phyloP scores from a whole-genome alignment of 2,888 invertebrate genomes.

The Ctenicera cuprea region DNA sequence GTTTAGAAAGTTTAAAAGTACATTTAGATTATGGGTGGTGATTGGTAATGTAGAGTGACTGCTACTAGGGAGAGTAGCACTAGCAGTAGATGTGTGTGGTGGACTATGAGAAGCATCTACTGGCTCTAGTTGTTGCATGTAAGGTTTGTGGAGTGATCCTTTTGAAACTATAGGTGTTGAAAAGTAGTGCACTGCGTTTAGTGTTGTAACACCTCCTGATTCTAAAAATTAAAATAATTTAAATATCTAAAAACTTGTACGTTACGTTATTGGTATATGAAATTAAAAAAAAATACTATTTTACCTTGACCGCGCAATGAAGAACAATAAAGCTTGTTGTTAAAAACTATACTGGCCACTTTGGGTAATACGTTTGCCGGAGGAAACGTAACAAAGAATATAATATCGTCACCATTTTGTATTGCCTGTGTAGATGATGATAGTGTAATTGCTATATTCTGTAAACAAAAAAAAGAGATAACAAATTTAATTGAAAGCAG shows the following conservation, averaged over 20 bases:
- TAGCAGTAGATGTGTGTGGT: background rate
- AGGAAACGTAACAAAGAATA: slow-evolving; percentile 28
- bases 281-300: no score
- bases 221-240: background rate
- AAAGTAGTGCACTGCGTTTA: background rate
- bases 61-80: no score
- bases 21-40: no score
- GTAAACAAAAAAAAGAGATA: background rate
- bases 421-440: background rate
- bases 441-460: slow-evolving; percentile 30
- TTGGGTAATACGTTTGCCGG: slow-evolving; percentile 11
- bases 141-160: background rate
- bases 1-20: no score
- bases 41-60: no score
- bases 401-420: slow-evolving; percentile 16
- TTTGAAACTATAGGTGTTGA: background rate
- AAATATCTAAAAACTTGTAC: no score
- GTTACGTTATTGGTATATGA: no score
- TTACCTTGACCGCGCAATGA: background rate
- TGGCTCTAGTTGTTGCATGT: background rate
- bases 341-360: slow-evolving; percentile 18
- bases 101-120: background rate
- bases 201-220: background rate
- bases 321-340: slow-evolving; percentile 7
- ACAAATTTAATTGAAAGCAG: background rate